Evolutionary conservation across 2,113 vertebrate genomes (phyloP).

Genomic region (Nerophis ophidion): DNA sequence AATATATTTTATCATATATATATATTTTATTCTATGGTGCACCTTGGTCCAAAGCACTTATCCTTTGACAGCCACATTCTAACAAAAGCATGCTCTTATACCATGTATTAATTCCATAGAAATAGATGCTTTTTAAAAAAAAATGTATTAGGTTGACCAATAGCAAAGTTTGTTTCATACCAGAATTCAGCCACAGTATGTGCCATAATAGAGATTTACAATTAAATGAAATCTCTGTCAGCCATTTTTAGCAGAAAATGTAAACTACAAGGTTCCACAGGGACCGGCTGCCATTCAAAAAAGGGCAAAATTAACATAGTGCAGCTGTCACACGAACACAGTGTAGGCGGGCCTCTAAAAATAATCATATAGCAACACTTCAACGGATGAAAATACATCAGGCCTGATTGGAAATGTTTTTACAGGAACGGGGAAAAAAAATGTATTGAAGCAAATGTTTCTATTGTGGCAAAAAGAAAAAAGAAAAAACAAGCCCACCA

Average conservation of each 20-base stretch:
- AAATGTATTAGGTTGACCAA: not conserved
- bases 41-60: not conserved
- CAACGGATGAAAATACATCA: too few relatives aligned
- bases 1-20: too few relatives aligned
- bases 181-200: not conserved
- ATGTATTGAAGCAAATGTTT: not conserved
- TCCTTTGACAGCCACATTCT: not conserved
- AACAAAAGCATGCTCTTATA: not conserved
- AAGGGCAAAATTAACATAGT: conserved; percentile 45
- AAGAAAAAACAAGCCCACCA: too few relatives aligned
- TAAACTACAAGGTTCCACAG: conserved; percentile 24
- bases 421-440: not conserved
- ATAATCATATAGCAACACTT: not conserved
- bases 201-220: conserved; percentile 1
- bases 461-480: too few relatives aligned
- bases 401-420: too few relatives aligned
- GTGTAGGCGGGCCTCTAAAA: not conserved
- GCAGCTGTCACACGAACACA: conserved; percentile 19
- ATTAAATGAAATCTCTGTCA: conserved; percentile 13
- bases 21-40: not conserved
- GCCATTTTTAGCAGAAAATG: conserved; percentile 30
- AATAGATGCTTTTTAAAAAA: too few relatives aligned
- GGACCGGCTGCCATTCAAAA: conserved; percentile 38
- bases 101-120: too few relatives aligned
- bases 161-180: not conserved